These are phyloP conservation scores for Hydrotaea cyrtoneurina DNA, from an alignment of 2,888 invertebrate genomes.

Conservation along the genomic window DNA sequence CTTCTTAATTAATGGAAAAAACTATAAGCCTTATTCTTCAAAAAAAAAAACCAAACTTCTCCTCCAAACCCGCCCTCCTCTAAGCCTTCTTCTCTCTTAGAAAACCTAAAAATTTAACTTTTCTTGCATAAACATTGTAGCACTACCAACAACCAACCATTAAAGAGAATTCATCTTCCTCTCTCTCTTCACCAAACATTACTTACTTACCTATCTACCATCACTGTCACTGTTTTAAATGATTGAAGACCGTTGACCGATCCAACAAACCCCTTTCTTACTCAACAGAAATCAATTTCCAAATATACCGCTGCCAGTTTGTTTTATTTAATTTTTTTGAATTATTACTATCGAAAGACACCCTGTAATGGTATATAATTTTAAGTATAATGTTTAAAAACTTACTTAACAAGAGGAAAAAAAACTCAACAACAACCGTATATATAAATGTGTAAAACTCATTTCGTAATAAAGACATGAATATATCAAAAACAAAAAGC, in stretches of 20 bases:
- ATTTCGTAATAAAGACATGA: constrained; percentile 56
- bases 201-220: too few species aligned
- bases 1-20: constrained; percentile 47
- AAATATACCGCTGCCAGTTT: constrained; percentile 36
- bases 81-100: constrained; percentile 2
- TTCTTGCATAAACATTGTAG: constrained; percentile 1
- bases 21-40: constrained; percentile 61
- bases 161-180: too few species aligned
- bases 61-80: background rate
- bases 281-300: constrained; percentile 2
- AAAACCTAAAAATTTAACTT: constrained; percentile 16
- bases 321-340: constrained; percentile 9
- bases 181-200: background rate
- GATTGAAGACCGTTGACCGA: background rate
- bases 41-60: constrained; percentile 27
- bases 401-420: constrained; percentile 37
- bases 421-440: constrained; percentile 41
- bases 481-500: constrained; percentile 46
- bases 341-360: constrained; percentile 27
- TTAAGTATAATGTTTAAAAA: constrained; percentile 47
- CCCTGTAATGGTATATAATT: constrained; percentile 37
- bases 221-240: too few species aligned
- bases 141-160: background rate
- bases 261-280: background rate
- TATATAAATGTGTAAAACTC: constrained; percentile 65